Conservation (phyloP, 2,888 invertebrate genomes). For the Oligia fasciuncula region DNA sequence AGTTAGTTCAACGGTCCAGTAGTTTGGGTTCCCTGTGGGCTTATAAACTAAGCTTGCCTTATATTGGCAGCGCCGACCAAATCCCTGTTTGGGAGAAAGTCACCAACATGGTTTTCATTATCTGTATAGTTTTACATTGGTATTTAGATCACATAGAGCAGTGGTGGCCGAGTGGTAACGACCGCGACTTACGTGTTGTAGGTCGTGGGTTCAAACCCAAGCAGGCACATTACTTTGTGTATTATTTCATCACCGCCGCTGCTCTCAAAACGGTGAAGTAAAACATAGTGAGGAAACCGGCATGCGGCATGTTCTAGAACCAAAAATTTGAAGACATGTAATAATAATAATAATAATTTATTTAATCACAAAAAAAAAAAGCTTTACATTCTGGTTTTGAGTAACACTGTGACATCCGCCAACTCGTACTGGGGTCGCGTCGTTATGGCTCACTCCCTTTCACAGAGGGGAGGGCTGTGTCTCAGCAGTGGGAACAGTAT, state of each 20-base stretch:
- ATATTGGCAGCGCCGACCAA: slow-evolving; percentile 49
- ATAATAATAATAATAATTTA: too few species aligned
- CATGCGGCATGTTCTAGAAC: neutral
- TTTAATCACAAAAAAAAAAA: too few species aligned
- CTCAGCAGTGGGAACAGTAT: neutral
- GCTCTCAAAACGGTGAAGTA: neutral
- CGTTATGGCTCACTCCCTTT: neutral
- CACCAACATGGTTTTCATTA: slow-evolving; percentile 51
- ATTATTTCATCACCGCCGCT: neutral
- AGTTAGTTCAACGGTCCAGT: slow-evolving; percentile 56
- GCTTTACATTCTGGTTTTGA: too few species aligned
- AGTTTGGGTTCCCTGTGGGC: slow-evolving; percentile 61
- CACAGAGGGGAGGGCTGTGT: neutral
- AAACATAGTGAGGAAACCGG: neutral
- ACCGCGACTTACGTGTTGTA: too few species aligned
- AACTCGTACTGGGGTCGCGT: neutral
- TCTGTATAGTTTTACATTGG: slow-evolving; percentile 37
- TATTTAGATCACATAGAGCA: slow-evolving; percentile 2
- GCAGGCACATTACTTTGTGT: too few species aligned
- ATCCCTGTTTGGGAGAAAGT: slow-evolving; percentile 43
- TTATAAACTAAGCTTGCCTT: slow-evolving; percentile 65
- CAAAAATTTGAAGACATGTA: neutral
- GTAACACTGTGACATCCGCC: neutral
- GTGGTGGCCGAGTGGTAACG: neutral
- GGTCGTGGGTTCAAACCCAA: too few species aligned